These are phyloP conservation scores for Bagarius yarrelli DNA, from an alignment of 2,113 vertebrate genomes.

Conservation along the genomic window DNA sequence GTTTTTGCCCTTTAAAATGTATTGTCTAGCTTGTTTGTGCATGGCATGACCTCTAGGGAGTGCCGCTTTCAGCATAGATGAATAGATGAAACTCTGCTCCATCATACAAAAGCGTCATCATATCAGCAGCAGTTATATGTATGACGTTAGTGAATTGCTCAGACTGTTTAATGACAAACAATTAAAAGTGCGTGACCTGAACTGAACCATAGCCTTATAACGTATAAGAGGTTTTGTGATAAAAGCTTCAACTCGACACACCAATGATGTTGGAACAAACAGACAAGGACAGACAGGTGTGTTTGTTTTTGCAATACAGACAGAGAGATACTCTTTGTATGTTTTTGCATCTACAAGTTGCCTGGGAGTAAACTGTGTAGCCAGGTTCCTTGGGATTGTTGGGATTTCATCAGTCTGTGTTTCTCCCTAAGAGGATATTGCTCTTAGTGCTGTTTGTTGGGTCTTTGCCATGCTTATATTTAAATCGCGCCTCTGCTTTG, in stretches of 20 bases:
- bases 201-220: not conserved
- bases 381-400: slow-evolving; percentile 33
- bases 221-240: not conserved
- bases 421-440: slow-evolving; percentile 20
- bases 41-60: not conserved
- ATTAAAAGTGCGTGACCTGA: not conserved
- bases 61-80: not conserved
- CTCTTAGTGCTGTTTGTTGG: slow-evolving; percentile 35
- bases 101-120: not conserved
- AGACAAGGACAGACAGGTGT: slow-evolving; percentile 39
- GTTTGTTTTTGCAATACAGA: slow-evolving; percentile 5
- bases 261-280: slow-evolving; percentile 20
- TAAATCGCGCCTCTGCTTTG: slow-evolving; percentile 39
- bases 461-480: slow-evolving; percentile 45
- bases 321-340: slow-evolving; percentile 13
- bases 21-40: not conserved
- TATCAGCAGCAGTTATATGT: not conserved
- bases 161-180: slow-evolving; percentile 25
- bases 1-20: not conserved
- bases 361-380: not conserved
- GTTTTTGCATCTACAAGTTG: slow-evolving; percentile 20
- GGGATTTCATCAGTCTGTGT: slow-evolving; percentile 21
- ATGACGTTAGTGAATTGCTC: not conserved
- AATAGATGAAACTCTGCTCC: slow-evolving; percentile 17
- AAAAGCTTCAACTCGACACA: not conserved